phyloP scores from a whole-genome alignment of 2,888 invertebrate genomes.

The Drosophila rellima region DNA sequence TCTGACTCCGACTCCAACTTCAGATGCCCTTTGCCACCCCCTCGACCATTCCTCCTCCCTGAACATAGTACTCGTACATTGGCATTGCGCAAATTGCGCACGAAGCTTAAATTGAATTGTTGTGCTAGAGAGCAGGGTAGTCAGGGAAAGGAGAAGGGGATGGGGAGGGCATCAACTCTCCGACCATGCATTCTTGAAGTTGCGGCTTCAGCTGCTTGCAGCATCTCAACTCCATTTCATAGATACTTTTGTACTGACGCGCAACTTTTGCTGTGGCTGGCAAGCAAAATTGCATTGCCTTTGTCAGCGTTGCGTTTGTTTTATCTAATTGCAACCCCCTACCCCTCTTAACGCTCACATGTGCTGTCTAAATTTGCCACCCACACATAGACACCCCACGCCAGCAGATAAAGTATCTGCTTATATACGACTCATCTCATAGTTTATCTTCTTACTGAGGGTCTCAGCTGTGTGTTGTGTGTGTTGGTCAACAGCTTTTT shows the following conservation, averaged over 20 bases:
- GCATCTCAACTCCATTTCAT: slow-evolving; percentile 65
- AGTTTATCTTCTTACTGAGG: slow-evolving; percentile 74
- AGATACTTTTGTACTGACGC: slow-evolving; percentile 72
- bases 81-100: slow-evolving; percentile 77
- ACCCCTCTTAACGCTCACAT: slow-evolving; percentile 11
- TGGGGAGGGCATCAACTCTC: slow-evolving; percentile 6
- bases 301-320: slow-evolving; percentile 82
- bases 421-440: slow-evolving; percentile 75
- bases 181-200: slow-evolving; percentile 74
- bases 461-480: slow-evolving; percentile 71
- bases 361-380: slow-evolving; percentile 31
- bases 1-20: background rate
- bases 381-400: slow-evolving; percentile 20
- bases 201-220: slow-evolving; percentile 63
- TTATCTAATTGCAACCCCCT: slow-evolving; percentile 73
- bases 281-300: slow-evolving; percentile 79
- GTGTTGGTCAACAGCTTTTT: slow-evolving; percentile 82
- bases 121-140: slow-evolving; percentile 31
- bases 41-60: background rate
- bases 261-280: slow-evolving; percentile 78
- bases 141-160: too few species aligned
- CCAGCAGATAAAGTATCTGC: slow-evolving; percentile 74
- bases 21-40: slow-evolving; percentile 1
- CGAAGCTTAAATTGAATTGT: slow-evolving; percentile 81
- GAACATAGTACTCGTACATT: slow-evolving; percentile 12